Evolutionary conservation across 2,888 invertebrate species (phyloP).

Genomic region (Harpalus rubripes): DNA sequence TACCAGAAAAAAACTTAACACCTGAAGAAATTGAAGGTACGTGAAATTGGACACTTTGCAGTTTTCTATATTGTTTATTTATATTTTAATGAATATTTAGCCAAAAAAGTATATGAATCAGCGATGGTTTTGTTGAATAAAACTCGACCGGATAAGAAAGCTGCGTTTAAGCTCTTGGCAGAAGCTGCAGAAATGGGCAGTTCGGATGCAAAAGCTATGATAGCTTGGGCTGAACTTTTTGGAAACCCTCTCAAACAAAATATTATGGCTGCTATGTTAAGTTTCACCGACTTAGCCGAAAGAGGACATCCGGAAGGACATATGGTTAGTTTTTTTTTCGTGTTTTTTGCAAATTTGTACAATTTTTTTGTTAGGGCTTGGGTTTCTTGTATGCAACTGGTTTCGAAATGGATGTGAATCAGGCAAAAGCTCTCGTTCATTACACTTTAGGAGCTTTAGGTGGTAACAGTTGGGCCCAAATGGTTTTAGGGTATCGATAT

Average conservation of each 20-base stretch:
- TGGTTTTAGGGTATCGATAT: constrained; percentile 97
- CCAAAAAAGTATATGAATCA: constrained; percentile 86
- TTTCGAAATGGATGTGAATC: constrained; percentile 91
- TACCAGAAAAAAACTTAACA: constrained; percentile 79
- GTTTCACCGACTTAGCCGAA: constrained; percentile 87
- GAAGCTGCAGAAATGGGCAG: constrained; percentile 91
- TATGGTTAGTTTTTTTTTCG: constrained; percentile 79
- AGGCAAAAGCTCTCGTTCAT: constrained; percentile 92
- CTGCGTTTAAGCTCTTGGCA: constrained; percentile 87
- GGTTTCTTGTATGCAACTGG: constrained; percentile 94
- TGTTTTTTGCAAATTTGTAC: neutral
- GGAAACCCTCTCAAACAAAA: constrained; percentile 90
- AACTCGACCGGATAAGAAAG: constrained; percentile 84
- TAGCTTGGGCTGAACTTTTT: constrained; percentile 94
- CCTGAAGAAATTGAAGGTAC: constrained; percentile 85
- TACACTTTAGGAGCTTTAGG: constrained; percentile 95
- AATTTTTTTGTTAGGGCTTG: constrained; percentile 81
- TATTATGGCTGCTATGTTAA: constrained; percentile 85
- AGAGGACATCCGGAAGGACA: constrained; percentile 93
- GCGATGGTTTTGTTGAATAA: constrained; percentile 86
- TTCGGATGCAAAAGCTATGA: constrained; percentile 87
- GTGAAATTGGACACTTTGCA: constrained; percentile 22
- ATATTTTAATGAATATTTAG: constrained; percentile 76
- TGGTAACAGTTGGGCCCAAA: constrained; percentile 95
- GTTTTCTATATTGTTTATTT: constrained; percentile 12